Conservation (phyloP, 2,797 vertebrate species). For the Lerista edwardsae region DNA sequence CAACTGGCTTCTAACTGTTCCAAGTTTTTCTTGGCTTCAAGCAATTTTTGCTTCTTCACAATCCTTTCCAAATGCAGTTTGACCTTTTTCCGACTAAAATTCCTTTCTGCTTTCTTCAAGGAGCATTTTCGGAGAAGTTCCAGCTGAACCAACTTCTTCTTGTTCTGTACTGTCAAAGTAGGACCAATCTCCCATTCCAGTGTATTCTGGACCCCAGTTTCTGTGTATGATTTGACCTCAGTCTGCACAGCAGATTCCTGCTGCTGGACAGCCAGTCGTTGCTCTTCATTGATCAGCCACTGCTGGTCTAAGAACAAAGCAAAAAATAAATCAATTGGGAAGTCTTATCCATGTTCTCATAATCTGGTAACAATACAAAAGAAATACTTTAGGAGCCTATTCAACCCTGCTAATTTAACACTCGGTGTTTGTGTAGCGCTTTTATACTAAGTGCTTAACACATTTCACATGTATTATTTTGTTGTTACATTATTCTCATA, state of each 20-base stretch:
- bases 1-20: conserved; percentile 82
- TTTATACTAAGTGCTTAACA: too few relatives aligned
- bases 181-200: conserved; percentile 55
- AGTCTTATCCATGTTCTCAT: neutral
- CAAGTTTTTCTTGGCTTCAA: conserved; percentile 88
- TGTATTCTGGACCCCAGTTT: conserved; percentile 59
- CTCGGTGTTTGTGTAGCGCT: too few relatives aligned
- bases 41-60: conserved; percentile 85
- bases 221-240: conserved; percentile 68
- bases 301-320: conserved; percentile 83
- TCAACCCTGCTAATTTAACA: neutral
- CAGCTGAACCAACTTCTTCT: conserved; percentile 84
- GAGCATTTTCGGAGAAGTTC: conserved; percentile 84
- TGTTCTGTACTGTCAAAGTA: conserved; percentile 73
- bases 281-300: conserved; percentile 87
- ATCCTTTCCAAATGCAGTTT: conserved; percentile 88
- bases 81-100: conserved; percentile 81
- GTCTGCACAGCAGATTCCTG: conserved; percentile 85
- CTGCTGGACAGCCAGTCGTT: conserved; percentile 73
- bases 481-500: too few relatives aligned
- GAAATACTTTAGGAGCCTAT: neutral
- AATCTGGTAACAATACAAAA: conserved; percentile 19
- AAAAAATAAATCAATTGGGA: conserved; percentile 46
- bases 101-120: conserved; percentile 81
- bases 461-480: too few relatives aligned